phyloP scores from a whole-genome alignment of 2,113 vertebrate species.

The Tupaia tana region DNA sequence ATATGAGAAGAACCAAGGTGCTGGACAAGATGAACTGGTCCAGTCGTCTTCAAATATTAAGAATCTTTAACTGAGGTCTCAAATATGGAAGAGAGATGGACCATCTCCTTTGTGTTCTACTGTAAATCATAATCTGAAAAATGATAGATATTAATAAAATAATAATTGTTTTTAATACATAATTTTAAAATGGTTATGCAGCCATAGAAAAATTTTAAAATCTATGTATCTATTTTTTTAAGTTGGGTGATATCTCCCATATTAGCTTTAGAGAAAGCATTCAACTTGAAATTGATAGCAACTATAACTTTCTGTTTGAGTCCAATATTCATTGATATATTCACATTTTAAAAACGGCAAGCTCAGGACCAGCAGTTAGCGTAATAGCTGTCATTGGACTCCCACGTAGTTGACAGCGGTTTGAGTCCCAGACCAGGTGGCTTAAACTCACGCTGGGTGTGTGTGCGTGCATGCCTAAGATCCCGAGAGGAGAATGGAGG shows the following conservation, averaged over 20 bases:
- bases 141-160: background rate
- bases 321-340: background rate
- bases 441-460: no score
- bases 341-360: background rate
- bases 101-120: background rate
- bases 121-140: background rate
- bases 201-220: background rate
- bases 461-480: no score
- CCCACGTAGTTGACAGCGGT: no score
- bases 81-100: background rate
- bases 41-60: background rate
- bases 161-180: background rate
- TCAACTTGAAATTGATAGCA: background rate
- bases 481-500: no score
- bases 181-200: background rate
- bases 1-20: background rate
- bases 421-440: no score
- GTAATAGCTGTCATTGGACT: no score
- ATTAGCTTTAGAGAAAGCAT: background rate
- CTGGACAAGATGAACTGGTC: background rate
- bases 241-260: background rate
- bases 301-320: background rate
- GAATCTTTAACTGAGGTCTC: background rate
- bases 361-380: no score
- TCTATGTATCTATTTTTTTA: background rate